Evolutionary conservation across 2,113 vertebrate species (phyloP).

Genomic region (Tachuris rubrigastra): DNA sequence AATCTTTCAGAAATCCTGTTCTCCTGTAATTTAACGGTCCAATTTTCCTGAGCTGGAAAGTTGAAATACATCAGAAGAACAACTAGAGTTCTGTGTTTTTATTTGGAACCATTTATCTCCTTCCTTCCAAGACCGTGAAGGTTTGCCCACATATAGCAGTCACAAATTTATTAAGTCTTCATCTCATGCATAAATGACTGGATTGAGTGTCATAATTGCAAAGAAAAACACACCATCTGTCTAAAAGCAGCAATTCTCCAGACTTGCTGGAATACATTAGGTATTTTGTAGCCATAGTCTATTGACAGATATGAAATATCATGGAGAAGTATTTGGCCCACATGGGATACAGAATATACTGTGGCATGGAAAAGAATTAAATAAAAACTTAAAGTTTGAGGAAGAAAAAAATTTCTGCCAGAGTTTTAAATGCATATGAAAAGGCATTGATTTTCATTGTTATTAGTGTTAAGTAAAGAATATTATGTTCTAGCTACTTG

Average conservation of each 20-base stretch:
- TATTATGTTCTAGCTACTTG: rapidly evolving
- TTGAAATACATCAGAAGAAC: neutral
- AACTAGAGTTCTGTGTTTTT: neutral
- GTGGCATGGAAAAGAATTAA: neutral
- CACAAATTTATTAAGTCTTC: neutral
- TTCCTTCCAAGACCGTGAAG: neutral
- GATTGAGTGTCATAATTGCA: neutral
- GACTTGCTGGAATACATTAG: neutral
- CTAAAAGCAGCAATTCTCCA: neutral
- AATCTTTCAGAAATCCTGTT: neutral
- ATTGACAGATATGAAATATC: neutral
- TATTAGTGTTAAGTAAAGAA: neutral
- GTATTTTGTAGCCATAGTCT: neutral
- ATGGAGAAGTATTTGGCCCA: neutral
- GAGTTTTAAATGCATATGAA: neutral
- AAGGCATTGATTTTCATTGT: neutral
- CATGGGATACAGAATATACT: neutral
- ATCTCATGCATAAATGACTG: neutral
- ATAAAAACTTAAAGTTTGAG: neutral
- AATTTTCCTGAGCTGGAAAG: neutral
- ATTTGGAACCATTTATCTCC: neutral
- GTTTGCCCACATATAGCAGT: neutral
- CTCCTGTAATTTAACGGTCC: neutral
- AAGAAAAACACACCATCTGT: neutral
- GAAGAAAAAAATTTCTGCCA: neutral